Percentiles rank a stretch among this genome's conserved stretches.
Evolutionary conservation across 1,140 invertebrate species (phyloP).

Genomic region (Dreissena rostriformis): DNA sequence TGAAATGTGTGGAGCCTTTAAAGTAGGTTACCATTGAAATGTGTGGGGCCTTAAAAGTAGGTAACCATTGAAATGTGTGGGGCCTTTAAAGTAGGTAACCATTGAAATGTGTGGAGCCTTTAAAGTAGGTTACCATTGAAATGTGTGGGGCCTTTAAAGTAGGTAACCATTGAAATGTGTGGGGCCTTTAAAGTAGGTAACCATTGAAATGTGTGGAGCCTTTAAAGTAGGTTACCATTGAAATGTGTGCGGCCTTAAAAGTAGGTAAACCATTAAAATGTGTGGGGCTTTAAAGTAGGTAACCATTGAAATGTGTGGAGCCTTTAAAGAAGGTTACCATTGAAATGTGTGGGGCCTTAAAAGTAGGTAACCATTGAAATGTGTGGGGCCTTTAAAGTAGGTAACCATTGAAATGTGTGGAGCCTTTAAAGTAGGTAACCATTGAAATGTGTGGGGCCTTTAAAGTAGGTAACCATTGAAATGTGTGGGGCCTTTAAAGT

Average conservation of each 20-base stretch:
- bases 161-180: slow-evolving; percentile 97
- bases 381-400: slow-evolving; percentile 98
- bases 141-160: no score
- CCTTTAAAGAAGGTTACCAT: slow-evolving; percentile 97
- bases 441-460: slow-evolving; percentile 99
- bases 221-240: slow-evolving; percentile 97
- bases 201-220: slow-evolving; percentile 99
- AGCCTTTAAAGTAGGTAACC: no score
- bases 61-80: no score
- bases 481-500: no score
- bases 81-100: no score
- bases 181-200: slow-evolving; percentile 98
- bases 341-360: slow-evolving; percentile 98
- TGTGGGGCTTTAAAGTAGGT: no score
- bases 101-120: slow-evolving; percentile 99
- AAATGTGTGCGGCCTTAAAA: slow-evolving; percentile 99
- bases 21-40: slow-evolving; percentile 97
- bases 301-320: slow-evolving; percentile 99
- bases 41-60: slow-evolving; percentile 98
- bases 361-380: slow-evolving; percentile 98
- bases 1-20: slow-evolving; percentile 98
- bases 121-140: slow-evolving; percentile 94
- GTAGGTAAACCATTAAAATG: no score
- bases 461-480: slow-evolving; percentile 93
- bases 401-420: no score